phyloP scores from a whole-genome alignment of 2,797 vertebrate genomes.

The Huso huso region DNA sequence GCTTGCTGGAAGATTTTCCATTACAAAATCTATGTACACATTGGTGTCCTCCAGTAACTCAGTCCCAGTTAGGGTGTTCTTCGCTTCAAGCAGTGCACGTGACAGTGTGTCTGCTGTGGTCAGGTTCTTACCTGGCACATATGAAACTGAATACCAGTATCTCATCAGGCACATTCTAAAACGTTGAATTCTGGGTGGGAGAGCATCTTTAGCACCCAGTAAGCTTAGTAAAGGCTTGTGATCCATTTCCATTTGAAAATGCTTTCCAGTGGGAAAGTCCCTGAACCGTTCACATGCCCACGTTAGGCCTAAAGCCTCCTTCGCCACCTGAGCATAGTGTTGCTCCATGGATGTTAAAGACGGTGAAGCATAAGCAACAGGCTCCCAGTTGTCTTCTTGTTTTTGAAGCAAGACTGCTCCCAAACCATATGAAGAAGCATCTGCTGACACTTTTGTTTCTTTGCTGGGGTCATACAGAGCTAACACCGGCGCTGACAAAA shows the following conservation, averaged over 20 bases:
- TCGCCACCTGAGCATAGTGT: neutral
- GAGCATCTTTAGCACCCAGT: neutral
- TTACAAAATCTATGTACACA: neutral
- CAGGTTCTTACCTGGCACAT: neutral
- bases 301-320: neutral
- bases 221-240: neutral
- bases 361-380: too few species aligned
- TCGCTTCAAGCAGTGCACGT: neutral
- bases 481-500: neutral
- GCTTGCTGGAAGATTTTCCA: neutral
- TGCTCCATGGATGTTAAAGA: too few species aligned
- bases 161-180: neutral
- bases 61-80: neutral
- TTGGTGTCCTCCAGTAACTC: neutral
- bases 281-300: neutral
- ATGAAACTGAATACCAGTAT: neutral
- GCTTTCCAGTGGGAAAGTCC: neutral
- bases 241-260: neutral
- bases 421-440: too few species aligned
- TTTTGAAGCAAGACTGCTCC: too few species aligned
- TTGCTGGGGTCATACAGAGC: neutral
- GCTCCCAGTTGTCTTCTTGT: too few species aligned
- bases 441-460: neutral
- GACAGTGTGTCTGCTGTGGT: neutral
- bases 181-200: neutral